Conservation (phyloP, 1,140 invertebrate species). For the Drosophila pruinosa region DNA sequence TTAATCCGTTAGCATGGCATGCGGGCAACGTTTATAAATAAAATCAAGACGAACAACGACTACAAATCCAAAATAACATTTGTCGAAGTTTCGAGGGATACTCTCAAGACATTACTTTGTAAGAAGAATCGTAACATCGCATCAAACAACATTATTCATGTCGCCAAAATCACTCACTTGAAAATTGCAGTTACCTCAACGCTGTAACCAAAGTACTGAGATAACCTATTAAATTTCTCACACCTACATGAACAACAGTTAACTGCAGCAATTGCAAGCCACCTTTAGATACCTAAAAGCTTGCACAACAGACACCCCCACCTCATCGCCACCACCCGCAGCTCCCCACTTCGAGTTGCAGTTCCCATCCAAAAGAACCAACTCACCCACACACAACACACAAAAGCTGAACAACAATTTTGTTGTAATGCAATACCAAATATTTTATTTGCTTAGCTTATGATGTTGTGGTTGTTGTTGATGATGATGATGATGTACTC, state of each 20-base stretch:
- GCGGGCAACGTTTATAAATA: conserved; percentile 59
- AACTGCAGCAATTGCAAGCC: conserved; percentile 16
- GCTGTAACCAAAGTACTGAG: conserved; percentile 35
- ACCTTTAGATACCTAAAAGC: conserved; percentile 66
- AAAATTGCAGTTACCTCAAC: conserved; percentile 54
- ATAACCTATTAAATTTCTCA: conserved; percentile 68
- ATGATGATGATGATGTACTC: conserved; percentile 24
- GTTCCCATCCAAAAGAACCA: conserved; percentile 2
- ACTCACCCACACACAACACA: not conserved
- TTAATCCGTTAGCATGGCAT: conserved; percentile 4
- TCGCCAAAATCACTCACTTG: conserved; percentile 45
- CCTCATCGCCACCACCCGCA: not conserved
- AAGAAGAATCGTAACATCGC: too few relatives aligned
- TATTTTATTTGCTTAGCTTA: conserved; percentile 62
- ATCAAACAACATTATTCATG: not conserved
- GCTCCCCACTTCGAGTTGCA: conserved; percentile 23
- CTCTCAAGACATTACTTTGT: too few relatives aligned
- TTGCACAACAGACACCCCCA: conserved; percentile 53
- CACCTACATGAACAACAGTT: conserved; percentile 58
- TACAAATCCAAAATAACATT: conserved; percentile 17
- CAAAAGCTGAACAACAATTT: conserved; percentile 55
- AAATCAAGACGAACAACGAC: conserved; percentile 37
- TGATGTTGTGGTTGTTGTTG: conserved; percentile 36
- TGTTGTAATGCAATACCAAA: conserved; percentile 73
- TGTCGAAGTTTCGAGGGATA: conserved; percentile 13